Evolutionary conservation across 2,888 invertebrate genomes (phyloP), one percentile per base, ranked within the genome.

Genomic region (Lamellibrachia columna): DNA sequence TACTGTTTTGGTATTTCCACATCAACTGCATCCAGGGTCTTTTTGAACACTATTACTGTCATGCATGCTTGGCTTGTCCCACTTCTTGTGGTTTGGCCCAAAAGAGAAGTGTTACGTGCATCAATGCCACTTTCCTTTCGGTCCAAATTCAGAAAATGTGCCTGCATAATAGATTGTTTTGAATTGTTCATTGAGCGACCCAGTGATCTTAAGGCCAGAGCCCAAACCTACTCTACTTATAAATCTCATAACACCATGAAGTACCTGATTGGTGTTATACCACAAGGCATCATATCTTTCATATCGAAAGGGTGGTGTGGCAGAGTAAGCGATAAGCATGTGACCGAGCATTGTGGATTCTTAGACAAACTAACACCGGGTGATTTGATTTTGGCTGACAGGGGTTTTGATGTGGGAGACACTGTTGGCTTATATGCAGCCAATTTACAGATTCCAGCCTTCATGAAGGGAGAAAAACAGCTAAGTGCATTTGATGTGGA

Each of bases 251-350:
- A 94, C 52, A 94, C 94, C 15, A 92, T 92, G 6, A 95, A 94
- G 91, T 94, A 94, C 92, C 92, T 95, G 53, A 94, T 95, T 90
- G 94, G 94, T 11, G 94, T 95, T 22, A 58, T 93, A 3, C 95
- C 94, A 0, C 94, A 94, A 92, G 95, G 94, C 11, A 53, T 91
- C 11, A 93, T 94, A 52, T 92, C 93, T 7, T 95, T 94, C 91
- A 93, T 95, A 40, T 95, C 94, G 52, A 93, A 94, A 90, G 94
- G 93, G 7, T 95, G 94, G 94, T 94, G 95, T 90, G 95, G 95
- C 3, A 92, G 94, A 60, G 91, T 93, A 94, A 40, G 0, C 40
- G 40, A 40, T 40, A 40, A 40, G 40, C 40, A 40, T 40, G 40
- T 40, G 40, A 40, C 94, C 22, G 93, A 94, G 91, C 60, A 95